Conservation (phyloP, 2,888 invertebrate species). For the Chrysopilus asiliformis region DNA sequence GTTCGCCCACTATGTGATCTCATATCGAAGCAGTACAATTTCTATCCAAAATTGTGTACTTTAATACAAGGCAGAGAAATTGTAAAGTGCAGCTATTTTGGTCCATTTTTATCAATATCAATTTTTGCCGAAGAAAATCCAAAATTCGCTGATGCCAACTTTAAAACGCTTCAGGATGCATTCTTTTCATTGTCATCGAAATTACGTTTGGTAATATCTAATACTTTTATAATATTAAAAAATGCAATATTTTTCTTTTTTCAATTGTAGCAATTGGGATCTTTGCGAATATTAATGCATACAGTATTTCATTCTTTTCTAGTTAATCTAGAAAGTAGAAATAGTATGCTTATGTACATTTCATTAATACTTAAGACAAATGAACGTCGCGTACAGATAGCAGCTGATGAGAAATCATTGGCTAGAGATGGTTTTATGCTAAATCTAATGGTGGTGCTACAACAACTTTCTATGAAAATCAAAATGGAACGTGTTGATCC, state of each 20-base stretch:
- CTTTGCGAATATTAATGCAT: conserved; percentile 60
- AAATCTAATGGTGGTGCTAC: conserved; percentile 82
- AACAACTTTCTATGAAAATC: conserved; percentile 78
- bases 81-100: conserved; percentile 70
- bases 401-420: conserved; percentile 72
- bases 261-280: conserved; percentile 61
- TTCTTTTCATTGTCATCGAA: conserved; percentile 23
- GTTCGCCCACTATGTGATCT: conserved; percentile 65
- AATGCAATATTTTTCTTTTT: conserved; percentile 14
- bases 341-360: conserved; percentile 65
- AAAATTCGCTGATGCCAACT: conserved; percentile 65
- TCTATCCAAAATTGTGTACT: conserved; percentile 57
- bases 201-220: conserved; percentile 30
- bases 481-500: conserved; percentile 82
- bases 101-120: conserved; percentile 83
- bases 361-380: conserved; percentile 65
- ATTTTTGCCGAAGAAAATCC: conserved; percentile 89
- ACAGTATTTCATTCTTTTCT: conserved; percentile 72
- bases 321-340: conserved; percentile 67
- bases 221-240: conserved; percentile 14
- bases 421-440: conserved; percentile 94
- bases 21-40: conserved; percentile 53
- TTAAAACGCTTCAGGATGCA: conserved; percentile 22
- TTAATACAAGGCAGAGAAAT: conserved; percentile 75
- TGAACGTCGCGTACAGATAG: conserved; percentile 78